Evolutionary conservation across 2,888 invertebrate species (phyloP), one percentile per base, ranked within the genome.

Genomic region (Clitarchus hookeri): DNA sequence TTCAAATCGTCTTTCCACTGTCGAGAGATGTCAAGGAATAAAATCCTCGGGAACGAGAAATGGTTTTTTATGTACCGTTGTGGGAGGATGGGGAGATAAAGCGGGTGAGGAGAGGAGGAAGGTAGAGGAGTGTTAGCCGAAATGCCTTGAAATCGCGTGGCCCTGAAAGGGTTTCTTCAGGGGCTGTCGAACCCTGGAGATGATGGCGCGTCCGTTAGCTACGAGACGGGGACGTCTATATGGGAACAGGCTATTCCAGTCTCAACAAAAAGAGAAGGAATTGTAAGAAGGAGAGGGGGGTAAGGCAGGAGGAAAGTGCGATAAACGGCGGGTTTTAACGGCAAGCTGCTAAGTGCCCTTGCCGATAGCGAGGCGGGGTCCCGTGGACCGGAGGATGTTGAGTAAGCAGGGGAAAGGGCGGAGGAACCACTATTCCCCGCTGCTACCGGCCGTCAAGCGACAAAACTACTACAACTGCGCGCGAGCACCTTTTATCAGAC

Each of bases 241-340:
- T n/a, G 65, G 65, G 65, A 48, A n/a, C 23, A 65, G 8, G n/a
- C 65, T n/a, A 65, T 23, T 65, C 65, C n/a, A 6, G 23, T 65
- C 65, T 23, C 65, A 8, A 19, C 36, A 36, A 36, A 36, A 36
- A 36, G 36, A 36, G 36, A 36, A 1, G 36, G 36, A n/a, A n/a
- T 36, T 4, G 36, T 36, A 3, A 4, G 36, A 36, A 36, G 36
- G 36, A 4, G 36, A 3, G 36, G 1, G 4, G 36, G 36, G 36
- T n/a, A n/a, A 4, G 36, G 36, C 36, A 36, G 36, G 36, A 36
- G 36, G 36, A 36, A 23, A n/a, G 65, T 3, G 19, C n/a, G 65
- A 65, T 65, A 65, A 65, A 65, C 65, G 65, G 65, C 65, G 16
- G 65, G 65, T 65, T n/a, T 65, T 65, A 65, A 65, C 65, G 65